Base-by-base conservation (phyloP, 2,888 invertebrate species). In the Diarsia brunnea region DNA sequence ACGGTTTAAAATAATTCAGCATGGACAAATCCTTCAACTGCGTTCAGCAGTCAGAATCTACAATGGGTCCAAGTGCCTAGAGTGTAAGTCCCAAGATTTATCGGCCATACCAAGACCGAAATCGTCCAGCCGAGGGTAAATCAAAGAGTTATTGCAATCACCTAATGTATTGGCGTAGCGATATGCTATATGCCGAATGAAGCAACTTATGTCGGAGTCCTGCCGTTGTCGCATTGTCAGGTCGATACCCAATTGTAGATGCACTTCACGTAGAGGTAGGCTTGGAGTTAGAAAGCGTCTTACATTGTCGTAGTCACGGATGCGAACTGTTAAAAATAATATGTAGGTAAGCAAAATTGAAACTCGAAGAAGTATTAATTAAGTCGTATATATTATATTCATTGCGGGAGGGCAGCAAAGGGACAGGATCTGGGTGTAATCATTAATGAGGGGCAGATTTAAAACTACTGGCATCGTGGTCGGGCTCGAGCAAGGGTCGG, bases 131-230 rank as follows among this genome's bases (percentile, higher is more conserved):
- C 16, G 27, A 27, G 2, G 27, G 10, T 60, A 27, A 27, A 60
- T 31, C n/a, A 63, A 43, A 43, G 43, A 63, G 43, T 63, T 43
- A 31, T 19, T 60, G 8, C n/a, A 63, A 16, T 63, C 73, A 95
- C 96, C 93, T 45, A 96, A 87, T 7, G 92, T 92, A 77, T 89
- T 89, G 5, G 91, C 92, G 78, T 94, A 96, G 53, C 87, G 88
- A 75, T 88, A 91, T 19, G 94, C 94, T 12, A 95, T 77, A 71
- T 95, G 93, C 0, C 95, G 93, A 27, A 95, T 80, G 78, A 95
- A 93, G 85, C 95, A 95, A 84, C 93, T 93, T 7, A 95, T n/a
- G 72, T 96, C 96, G 0, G 95, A 95, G 73, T 95, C 93, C 81
- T 95, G 95, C 14, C 95, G 89, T 78, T 94, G 94, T 3, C 78